Base-by-base conservation (phyloP, 2,888 invertebrate genomes). In the Yponomeuta evonymella region DNA sequence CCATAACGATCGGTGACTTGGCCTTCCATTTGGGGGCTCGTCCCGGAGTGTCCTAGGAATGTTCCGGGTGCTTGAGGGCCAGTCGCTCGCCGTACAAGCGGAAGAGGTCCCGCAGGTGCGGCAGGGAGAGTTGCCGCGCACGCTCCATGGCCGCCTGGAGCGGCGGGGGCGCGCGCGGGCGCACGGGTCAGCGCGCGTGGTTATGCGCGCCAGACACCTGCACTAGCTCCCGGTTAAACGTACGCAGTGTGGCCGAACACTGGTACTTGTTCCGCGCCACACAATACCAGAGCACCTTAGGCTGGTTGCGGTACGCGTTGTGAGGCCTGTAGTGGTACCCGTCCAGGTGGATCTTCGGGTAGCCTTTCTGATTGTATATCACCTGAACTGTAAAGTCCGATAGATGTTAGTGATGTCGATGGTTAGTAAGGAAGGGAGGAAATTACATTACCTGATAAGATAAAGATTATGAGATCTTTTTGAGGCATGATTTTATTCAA, bases 241-340 rank as follows among this genome's bases (percentile, higher is more conserved):
- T 91, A 69, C 89, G 79, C 73, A 90, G 72, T 1, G 82, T 87
- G 1, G 91, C 90, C 23, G 76, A 76, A 74, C 92, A 92, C 70
- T 85, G 82, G 77, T 79, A 86, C 76, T 81, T 86, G 73, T 78
- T 82, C 67, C 91, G 79, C n/a, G 82, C 81, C 2, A 85, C 83
- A 73, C 92, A 92, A 76, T 92, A 91, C 91, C 91, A 92, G 68
- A 92, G 76, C 62, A 90, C 81, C 74, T 83, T 86, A 1, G 87
- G 86, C 75, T 86, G 86, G 72, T 90, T 89, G 70, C 91, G 82
- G 74, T 92, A 90, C 62, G 88, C 90, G 76, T 92, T 92, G 78
- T 92, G 91, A 2, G 90, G 89, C 12, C 90, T 83, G 75, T 84
- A 92, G 74, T 79, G 78, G 76, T 89, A 90, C 70, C 90, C 90